phyloP scores from a whole-genome alignment of 2,797 vertebrate species.

The Kryptopterus vitreolus region DNA sequence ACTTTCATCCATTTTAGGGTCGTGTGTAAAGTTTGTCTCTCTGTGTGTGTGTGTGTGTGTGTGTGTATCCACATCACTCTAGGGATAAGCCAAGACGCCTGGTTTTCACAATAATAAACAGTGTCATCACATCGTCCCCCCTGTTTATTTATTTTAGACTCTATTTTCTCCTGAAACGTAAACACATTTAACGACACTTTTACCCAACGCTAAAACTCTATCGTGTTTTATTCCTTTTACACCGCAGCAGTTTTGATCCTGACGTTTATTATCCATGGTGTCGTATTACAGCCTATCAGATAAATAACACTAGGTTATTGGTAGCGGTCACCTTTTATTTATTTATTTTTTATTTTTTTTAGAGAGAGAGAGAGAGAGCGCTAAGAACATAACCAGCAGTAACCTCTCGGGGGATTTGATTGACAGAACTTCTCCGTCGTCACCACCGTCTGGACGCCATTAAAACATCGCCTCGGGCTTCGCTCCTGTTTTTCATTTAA shows the following conservation, averaged over 20 bases:
- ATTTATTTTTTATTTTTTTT: neutral
- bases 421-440: neutral
- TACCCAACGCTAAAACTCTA: too few species aligned
- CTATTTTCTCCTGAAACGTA: neutral
- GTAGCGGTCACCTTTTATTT: neutral
- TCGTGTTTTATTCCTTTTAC: neutral
- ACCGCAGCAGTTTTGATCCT: neutral
- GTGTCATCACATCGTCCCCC: neutral
- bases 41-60: neutral
- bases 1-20: neutral
- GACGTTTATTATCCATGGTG: too few species aligned
- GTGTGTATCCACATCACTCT: neutral
- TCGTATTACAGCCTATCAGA: too few species aligned
- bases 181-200: neutral
- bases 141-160: neutral
- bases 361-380: neutral
- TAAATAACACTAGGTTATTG: neutral
- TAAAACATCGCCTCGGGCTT: constrained; percentile 9
- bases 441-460: constrained; percentile 1
- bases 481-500: constrained; percentile 45
- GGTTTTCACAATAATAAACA: neutral
- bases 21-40: neutral
- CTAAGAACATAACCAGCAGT: neutral
- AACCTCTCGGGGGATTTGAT: neutral
- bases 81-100: neutral